Evolutionary conservation across 2,113 vertebrate genomes (phyloP).

Genomic region (Ifrita kowaldi): DNA sequence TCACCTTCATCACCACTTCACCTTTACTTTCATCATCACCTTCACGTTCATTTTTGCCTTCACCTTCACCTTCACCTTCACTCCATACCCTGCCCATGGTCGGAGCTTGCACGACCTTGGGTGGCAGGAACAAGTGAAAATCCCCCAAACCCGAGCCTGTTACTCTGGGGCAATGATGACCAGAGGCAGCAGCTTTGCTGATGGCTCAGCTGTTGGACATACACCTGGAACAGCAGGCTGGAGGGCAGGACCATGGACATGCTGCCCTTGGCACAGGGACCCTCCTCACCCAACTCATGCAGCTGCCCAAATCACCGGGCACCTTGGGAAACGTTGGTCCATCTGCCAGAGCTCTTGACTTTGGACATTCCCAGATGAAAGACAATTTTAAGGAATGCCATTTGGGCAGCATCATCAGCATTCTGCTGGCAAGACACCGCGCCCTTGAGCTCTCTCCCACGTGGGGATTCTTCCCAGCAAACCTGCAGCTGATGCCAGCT

Average conservation of each 20-base stretch:
- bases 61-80: neutral
- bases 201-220: rapidly evolving
- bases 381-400: neutral
- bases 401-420: neutral
- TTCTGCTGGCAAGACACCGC: neutral
- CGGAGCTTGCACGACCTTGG: rapidly evolving
- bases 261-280: neutral
- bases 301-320: neutral
- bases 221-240: neutral
- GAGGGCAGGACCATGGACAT: neutral
- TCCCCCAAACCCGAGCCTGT: rapidly evolving
- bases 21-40: neutral
- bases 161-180: rapidly evolving
- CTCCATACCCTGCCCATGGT: neutral
- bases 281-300: neutral
- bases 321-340: neutral
- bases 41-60: neutral
- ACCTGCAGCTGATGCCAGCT: neutral
- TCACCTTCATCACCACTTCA: neutral
- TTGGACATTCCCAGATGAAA: neutral
- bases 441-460: neutral
- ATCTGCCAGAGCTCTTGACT: neutral
- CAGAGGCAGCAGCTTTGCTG: neutral
- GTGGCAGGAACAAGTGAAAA: neutral
- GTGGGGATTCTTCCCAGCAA: neutral